A percentile compares a stretch with the other conserved stretches of the same genome.
Conservation (phyloP, 1,140 invertebrate genomes). For the Stenopsyche tienmushanensis region DNA sequence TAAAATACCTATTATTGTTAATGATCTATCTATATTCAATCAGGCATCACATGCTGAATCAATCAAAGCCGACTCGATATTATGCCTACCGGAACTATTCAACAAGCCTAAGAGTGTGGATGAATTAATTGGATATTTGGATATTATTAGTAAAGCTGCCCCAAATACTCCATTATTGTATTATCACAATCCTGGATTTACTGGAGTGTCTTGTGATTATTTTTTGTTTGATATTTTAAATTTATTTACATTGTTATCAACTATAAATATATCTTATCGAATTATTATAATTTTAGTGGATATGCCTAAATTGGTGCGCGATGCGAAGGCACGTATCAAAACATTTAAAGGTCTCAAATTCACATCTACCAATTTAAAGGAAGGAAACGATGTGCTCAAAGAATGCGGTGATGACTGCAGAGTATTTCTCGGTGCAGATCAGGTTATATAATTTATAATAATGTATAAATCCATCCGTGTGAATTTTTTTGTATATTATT, state of each 20-base stretch:
- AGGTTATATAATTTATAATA: slow-evolving; percentile 44
- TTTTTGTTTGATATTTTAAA: not conserved
- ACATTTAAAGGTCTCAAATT: slow-evolving; percentile 77
- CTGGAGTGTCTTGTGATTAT: slow-evolving; percentile 67
- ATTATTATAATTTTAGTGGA: slow-evolving; percentile 59
- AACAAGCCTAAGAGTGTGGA: slow-evolving; percentile 66
- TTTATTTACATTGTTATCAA: too few relatives aligned
- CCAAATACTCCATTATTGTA: slow-evolving; percentile 79
- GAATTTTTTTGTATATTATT: not conserved
- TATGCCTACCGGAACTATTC: slow-evolving; percentile 77
- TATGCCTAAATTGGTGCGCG: slow-evolving; percentile 68
- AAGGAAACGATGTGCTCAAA: slow-evolving; percentile 61
- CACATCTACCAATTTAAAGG: slow-evolving; percentile 65
- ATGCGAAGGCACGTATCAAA: slow-evolving; percentile 61
- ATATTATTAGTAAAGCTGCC: slow-evolving; percentile 66
- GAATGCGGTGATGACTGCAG: slow-evolving; percentile 55
- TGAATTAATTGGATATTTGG: slow-evolving; percentile 71
- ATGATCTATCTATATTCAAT: slow-evolving; percentile 10
- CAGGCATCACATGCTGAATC: slow-evolving; percentile 74
- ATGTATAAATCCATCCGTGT: too few relatives aligned
- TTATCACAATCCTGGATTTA: slow-evolving; percentile 76
- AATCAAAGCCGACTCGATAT: slow-evolving; percentile 67
- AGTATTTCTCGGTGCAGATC: slow-evolving; percentile 65
- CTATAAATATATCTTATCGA: not conserved
- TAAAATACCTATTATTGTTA: not conserved